phyloP scores from a whole-genome alignment of 92 coral and sea anemone genomes.

The Scolanthus callimorphus region DNA sequence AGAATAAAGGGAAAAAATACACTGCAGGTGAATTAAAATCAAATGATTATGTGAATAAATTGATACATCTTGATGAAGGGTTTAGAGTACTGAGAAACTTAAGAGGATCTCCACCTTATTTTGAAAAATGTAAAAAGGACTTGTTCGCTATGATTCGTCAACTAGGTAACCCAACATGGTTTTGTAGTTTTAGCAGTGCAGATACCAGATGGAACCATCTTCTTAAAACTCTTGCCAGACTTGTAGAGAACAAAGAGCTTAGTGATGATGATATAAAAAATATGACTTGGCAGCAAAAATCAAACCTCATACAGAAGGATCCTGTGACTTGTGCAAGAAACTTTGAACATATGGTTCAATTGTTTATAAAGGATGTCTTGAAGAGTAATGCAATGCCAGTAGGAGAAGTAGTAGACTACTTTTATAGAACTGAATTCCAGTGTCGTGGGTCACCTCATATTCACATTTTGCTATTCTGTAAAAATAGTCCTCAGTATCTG shows the following conservation, averaged over 20 bases:
- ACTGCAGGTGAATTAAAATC: constrained; percentile 58
- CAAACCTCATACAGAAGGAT: constrained; percentile 57
- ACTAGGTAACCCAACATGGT: no score
- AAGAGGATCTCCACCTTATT: constrained; percentile 66
- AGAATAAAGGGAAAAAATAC: constrained; percentile 57
- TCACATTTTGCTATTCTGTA: constrained; percentile 41
- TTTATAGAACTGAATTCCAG: constrained; percentile 61
- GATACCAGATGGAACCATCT: no score
- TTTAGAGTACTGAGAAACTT: constrained; percentile 56
- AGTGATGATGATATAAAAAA: constrained; percentile 35
- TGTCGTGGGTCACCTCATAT: constrained; percentile 55
- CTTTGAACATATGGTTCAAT: constrained; percentile 69
- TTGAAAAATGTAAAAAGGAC: constrained; percentile 63
- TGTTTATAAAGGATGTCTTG: constrained; percentile 40
- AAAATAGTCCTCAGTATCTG: constrained; percentile 42
- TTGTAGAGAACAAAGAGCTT: constrained; percentile 54
- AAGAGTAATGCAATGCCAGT: constrained; percentile 43
- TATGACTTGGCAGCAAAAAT: constrained; percentile 59
- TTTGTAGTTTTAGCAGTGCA: no score
- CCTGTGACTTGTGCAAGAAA: constrained; percentile 69
- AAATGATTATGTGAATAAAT: constrained; percentile 50
- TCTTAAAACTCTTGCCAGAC: no score
- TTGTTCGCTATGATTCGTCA: no score
- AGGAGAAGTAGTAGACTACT: constrained; percentile 58
- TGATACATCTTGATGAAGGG: constrained; percentile 57